Base-by-base conservation (phyloP, 2,797 vertebrate species). In the Sebastes trivittatus region DNA sequence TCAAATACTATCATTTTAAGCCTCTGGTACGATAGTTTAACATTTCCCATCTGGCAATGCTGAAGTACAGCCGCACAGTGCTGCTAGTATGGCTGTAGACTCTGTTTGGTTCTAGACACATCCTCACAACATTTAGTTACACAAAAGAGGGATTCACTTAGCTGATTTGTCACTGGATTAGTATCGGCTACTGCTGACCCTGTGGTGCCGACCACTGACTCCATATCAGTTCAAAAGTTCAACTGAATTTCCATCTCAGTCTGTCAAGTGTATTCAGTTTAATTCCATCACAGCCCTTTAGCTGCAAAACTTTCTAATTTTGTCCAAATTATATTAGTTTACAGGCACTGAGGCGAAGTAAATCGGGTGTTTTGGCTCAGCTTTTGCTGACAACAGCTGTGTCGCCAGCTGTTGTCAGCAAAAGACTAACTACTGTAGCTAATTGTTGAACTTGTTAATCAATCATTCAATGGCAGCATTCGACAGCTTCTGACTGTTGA, bases 121-220 rank as follows among this genome's bases (percentile, higher is more conserved):
- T 69, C 55, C 20, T 63, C 14, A n/a, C 22, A 9, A 32, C 38
- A 22, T n/a, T 23, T 65, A 62, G n/a, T 68, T 25, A 49, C 6
- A 34, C 27, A 46, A 68, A 65, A 36, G 29, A 11, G 7, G 14
- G 23, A 73, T 65, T 61, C 18, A 30, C 3, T 60, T 6, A 20
- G 23, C 49, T 42, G 32, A 56, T 60, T 18, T 23, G 14, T 61
- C 27, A 66, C 32, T 55, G 58, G 64, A 77, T 72, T 74, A 82
- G 72, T 29, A 62, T 73, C 10, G 34, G 49, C 23, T 4, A 1
- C 58, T 16, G 54, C 20, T 32, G 70, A 80, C 74, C 34, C 9
- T n/a, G 11, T 20, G 18, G 22, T 23, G 62, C 14, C 10, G 1
- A 42, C 1, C 42, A 49, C 46, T 36, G 64, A 82, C 52, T 61